Percentiles rank a stretch among this genome's conserved stretches.
These are phyloP conservation scores for Otis tarda DNA, from an alignment of 2,113 vertebrate genomes.

Conservation along the genomic window DNA sequence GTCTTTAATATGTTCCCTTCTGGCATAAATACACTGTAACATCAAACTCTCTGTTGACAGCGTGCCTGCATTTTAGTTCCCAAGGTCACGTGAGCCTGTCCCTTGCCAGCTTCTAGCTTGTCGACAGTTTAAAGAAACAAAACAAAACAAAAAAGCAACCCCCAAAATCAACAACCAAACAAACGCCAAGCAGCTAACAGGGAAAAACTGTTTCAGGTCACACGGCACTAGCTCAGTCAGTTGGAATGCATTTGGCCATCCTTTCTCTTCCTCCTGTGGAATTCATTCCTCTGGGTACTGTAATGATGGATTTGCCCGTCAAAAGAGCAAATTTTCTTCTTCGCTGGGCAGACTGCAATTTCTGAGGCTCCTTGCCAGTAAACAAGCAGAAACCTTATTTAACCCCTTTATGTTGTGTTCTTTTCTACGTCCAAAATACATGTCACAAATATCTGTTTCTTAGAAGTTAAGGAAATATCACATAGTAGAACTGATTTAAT, in stretches of 20 bases:
- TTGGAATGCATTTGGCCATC: slow-evolving; percentile 59
- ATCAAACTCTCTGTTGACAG: slow-evolving; percentile 18
- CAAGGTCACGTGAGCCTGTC: slow-evolving; percentile 35
- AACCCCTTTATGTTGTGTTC: slow-evolving; percentile 47
- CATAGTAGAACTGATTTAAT: background rate
- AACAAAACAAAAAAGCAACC: background rate
- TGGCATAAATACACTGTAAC: background rate
- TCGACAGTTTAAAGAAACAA: slow-evolving; percentile 34
- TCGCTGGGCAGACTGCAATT: slow-evolving; percentile 46
- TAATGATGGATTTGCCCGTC: slow-evolving; percentile 65
- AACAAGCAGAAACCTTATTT: slow-evolving; percentile 56
- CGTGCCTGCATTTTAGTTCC: background rate
- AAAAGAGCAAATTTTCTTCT: slow-evolving; percentile 65
- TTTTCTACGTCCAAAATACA: background rate
- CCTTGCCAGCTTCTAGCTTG: slow-evolving; percentile 39
- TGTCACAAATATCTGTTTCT: background rate
- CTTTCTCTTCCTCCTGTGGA: slow-evolving; percentile 40
- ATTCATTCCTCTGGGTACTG: slow-evolving; percentile 62
- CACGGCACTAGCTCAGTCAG: slow-evolving; percentile 41
- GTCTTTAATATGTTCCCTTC: background rate
- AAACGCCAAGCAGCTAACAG: slow-evolving; percentile 20
- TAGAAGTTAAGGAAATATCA: background rate
- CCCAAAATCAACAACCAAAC: slow-evolving; percentile 1
- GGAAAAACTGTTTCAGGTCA: slow-evolving; percentile 36
- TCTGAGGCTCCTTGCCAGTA: slow-evolving; percentile 55